Evolutionary conservation across 2,797 vertebrate species (phyloP), one percentile per base, ranked within the genome.

Genomic region (Mus spretus): DNA sequence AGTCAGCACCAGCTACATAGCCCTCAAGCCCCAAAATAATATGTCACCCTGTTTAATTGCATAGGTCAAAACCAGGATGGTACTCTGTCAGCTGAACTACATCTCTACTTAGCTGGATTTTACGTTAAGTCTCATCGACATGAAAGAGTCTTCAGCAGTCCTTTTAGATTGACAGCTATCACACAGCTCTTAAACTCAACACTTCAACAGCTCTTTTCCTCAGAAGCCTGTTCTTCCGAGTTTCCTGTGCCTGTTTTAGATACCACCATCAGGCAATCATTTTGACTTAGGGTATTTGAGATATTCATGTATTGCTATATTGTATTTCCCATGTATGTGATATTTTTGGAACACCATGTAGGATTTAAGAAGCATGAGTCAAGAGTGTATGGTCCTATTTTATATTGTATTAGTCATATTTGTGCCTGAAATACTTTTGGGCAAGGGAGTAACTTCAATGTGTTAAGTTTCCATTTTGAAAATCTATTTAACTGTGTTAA

Each of bases 241-340:
- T 91, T 96, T 87, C n/a, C 34, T 28, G 11, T 70, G 93, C 92
- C 89, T 84, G 55, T 89, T 93, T 53, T 28, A 75, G 19, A 77
- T 89, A 22, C 20, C 28, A 91, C 57, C 19, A 72, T n/a, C 44
- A 57, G 26, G 34, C 11, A 53, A n/a, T 88, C 80, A 81, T 44
- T 75, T 50, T 65, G 50, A 55, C 26, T 47, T 88, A 63, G 53
- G 87, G 31, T 13, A n/a, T 85, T 50, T 67, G 44, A 85, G 6
- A 67, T 50, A 20, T 50, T n/a, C 31, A 9, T 67, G 83, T 34
- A 3, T 53, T 37, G n/a, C 6, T 53, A 50, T 70, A 70, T 53
- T 70, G 10, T 86, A 86, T 86, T 86, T 63, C 26, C 63, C 14
- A 50, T n/a, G 12, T 53, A 9, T 2, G 0, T 15, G 9, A 53